Conservation (phyloP, 2,888 invertebrate species). For the Nymphalis urticae region DNA sequence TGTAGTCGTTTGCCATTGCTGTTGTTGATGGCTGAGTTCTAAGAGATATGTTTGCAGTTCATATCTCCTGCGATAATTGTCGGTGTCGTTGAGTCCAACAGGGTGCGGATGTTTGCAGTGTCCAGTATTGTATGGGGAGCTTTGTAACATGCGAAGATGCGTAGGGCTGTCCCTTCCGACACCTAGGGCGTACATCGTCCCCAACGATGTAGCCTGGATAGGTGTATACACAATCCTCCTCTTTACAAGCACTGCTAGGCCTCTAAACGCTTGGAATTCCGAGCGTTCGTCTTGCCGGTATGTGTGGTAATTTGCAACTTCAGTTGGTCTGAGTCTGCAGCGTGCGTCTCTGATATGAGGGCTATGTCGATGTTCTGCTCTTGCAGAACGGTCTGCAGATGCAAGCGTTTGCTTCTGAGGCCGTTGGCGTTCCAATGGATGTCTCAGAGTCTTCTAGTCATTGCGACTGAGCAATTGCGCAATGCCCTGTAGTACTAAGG, state of each 20-base stretch:
- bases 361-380: neutral
- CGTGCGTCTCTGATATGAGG: neutral
- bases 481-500: neutral
- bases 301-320: neutral
- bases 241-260: too few relatives aligned
- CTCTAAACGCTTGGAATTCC: neutral
- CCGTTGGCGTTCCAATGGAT: neutral
- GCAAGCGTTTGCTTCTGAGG: neutral
- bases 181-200: too few relatives aligned
- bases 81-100: conserved; percentile 4
- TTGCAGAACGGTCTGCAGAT: neutral
- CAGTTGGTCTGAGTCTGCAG: neutral
- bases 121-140: conserved; percentile 6
- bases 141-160: conserved; percentile 27
- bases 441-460: neutral
- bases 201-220: too few relatives aligned
- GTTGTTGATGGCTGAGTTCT: conserved; percentile 22
- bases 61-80: conserved; percentile 25
- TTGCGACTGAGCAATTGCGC: neutral
- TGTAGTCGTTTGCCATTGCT: conserved; percentile 17
- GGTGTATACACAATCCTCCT: too few relatives aligned
- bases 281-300: neutral
- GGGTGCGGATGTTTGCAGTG: neutral
- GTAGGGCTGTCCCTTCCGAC: too few relatives aligned
- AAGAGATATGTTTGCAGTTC: conserved; percentile 32